A percentile compares a stretch with the other conserved stretches of the same genome.
These are phyloP conservation scores for Brachypodius melanocephalos DNA, from an alignment of 2,113 vertebrate genomes.

Conservation along the genomic window DNA sequence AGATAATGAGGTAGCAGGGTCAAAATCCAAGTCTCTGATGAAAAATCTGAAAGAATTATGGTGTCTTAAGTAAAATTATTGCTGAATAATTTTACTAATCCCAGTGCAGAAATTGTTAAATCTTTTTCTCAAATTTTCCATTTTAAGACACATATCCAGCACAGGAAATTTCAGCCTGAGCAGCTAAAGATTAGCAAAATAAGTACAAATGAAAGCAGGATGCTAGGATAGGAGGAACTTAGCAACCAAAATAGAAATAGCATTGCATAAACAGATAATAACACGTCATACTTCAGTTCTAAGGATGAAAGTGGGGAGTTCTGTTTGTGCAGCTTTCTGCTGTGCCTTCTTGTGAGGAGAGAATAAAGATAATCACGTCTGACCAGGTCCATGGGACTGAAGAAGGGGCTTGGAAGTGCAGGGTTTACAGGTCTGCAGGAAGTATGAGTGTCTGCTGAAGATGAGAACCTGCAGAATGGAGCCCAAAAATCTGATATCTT, in stretches of 20 bases:
- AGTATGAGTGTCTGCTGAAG: neutral
- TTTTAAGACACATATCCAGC: neutral
- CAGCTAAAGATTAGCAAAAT: neutral
- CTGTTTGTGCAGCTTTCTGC: neutral
- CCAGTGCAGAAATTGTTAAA: neutral
- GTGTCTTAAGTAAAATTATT: neutral
- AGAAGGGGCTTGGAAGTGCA: neutral
- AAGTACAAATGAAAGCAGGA: neutral
- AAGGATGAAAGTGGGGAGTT: neutral
- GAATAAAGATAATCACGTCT: neutral
- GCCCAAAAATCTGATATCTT: neutral
- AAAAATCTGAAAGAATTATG: neutral
- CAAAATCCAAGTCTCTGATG: neutral
- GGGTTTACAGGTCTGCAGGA: neutral
- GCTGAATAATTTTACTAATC: neutral
- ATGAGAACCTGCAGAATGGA: neutral
- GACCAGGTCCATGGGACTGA: accelerated
- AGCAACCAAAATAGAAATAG: neutral
- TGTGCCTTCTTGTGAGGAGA: neutral
- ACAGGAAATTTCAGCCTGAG: neutral
- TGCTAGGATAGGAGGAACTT: neutral
- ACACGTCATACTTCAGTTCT: neutral
- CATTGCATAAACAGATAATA: constrained; percentile 4
- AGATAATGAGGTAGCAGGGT: neutral
- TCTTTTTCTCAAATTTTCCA: neutral